Base-by-base conservation (phyloP, 2,888 invertebrate species). In the Ophonus ardosiacus region DNA sequence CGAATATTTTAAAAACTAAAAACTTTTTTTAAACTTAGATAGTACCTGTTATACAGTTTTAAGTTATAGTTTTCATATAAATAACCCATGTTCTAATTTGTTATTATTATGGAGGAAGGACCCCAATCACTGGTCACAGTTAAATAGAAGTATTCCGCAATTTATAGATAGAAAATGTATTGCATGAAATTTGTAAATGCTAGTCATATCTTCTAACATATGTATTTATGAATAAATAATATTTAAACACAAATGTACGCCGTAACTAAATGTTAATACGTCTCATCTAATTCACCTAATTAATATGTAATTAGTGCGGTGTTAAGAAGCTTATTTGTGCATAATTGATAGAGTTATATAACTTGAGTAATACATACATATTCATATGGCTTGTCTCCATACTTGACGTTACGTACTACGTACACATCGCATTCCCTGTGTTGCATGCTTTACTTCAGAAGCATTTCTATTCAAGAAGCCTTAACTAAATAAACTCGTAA, bases 401-500 rank as follows among this genome's bases (percentile, higher is more conserved):
- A 31, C 5, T 21, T 21, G 21, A 31, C 31, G 31, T 31, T 31
- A 31, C 5, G 31, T 31, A 31, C 31, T 31, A 31, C 31, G 31
- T 31, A 31, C 31, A 31, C 31, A 31, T 40, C 68, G 7, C 68
- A 13, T 31, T 17, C 38, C 8, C 8, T 8, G 65, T 65, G 31
- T n/a, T 68, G 17, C 40, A 68, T 15, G 40, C 21, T 13, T 38
- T 31, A 38, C 68, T 68, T 63, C 18, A 3, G 63, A 10, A 63
- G 18, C n/a, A 74, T 74, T 74, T 43, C 40, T 74, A 74, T 43
- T 18, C 18, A 43, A 7, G 18, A 15, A 31, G 7, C 17, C 40
- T 74, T 74, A 74, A 68, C 68, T 38, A 38, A 68, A 68, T 68
- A 68, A 68, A 68, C 38, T 68, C 63, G 68, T 68, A 68, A 74